Conservation (phyloP, 2,888 invertebrate species). For the Brachynemurus nebulosus region DNA sequence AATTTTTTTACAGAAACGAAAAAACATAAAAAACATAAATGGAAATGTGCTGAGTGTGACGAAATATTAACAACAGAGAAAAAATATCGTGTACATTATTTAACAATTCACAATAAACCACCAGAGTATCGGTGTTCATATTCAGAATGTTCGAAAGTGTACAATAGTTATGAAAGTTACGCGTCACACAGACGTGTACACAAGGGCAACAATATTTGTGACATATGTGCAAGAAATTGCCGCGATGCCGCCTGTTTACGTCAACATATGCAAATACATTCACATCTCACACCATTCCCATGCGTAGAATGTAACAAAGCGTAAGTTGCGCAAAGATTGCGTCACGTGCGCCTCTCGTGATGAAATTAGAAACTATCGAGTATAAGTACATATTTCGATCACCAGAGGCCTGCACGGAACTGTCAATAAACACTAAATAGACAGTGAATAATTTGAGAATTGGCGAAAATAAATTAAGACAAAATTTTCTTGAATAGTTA, state of each 20-base stretch:
- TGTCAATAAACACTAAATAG: no score
- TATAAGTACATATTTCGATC: no score
- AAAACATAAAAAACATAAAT: not conserved
- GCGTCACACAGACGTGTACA: not conserved
- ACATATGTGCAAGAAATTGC: not conserved
- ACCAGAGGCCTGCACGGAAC: no score
- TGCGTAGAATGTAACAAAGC: not conserved
- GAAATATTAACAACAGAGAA: not conserved
- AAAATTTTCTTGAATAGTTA: no score
- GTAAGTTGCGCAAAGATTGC: no score
- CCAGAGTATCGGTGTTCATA: not conserved
- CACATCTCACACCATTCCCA: not conserved
- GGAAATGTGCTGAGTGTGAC: not conserved
- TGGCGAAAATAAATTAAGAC: no score
- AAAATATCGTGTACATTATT: not conserved
- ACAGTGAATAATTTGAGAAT: no score
- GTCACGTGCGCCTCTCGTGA: no score
- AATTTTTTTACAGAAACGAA: not conserved
- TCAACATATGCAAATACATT: not conserved
- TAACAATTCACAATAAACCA: not conserved
- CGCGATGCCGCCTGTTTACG: not conserved
- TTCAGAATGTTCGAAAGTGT: not conserved
- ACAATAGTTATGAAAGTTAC: not conserved
- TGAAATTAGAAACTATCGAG: no score
- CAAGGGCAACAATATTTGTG: not conserved